Evolutionary conservation across 2,888 invertebrate genomes (phyloP), one percentile per base, ranked within the genome.

Genomic region (Cinara cedri): DNA sequence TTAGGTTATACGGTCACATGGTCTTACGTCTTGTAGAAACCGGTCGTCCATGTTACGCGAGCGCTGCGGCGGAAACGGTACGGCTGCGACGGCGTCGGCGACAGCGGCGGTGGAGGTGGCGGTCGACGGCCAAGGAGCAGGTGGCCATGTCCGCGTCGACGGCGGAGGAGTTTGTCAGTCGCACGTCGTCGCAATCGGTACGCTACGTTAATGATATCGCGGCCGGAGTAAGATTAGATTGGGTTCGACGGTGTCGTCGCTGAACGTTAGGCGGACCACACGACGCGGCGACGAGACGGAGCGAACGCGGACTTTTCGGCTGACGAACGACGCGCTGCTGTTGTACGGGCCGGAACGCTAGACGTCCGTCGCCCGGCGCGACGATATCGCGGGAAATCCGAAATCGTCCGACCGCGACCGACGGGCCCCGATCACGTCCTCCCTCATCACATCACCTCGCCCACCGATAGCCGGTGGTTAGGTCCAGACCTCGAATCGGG

Each of bases 21-120:
- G 8, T 51, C 76, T 78, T 78, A 78, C 78, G 78, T 78, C 78
- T 49, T 68, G 78, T 34, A 78, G 60, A n/a, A 78, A 78, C 78
- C 68, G 68, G 68, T 78, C 78, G 68, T 78, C 78, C 78, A 78
- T 78, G 19, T 76, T 76, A 76, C 19, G 10, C 26, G 26, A 24
- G 34, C 44, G 10, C 46, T 10, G 13, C 46, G 44, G 44, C 66
- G 44, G 54, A n/a, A n/a, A 21, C 9, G 26, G 46, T n/a, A 21
- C 46, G 46, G 57, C 54, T 10, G 54, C 44, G 44, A 24, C 42
- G 54, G 13, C 9, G 21, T 14, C 24, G 63, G 4, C 34, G 75
- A n/a, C n/a, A 66, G 9, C 14, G 21, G 19, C 11, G 24, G 21
- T 19, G 51, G 13, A 10, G 6, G 55, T 9, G n/a, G 6, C 0